Base-by-base conservation (phyloP, 2,888 invertebrate genomes). In the Bimastos eiseni region DNA sequence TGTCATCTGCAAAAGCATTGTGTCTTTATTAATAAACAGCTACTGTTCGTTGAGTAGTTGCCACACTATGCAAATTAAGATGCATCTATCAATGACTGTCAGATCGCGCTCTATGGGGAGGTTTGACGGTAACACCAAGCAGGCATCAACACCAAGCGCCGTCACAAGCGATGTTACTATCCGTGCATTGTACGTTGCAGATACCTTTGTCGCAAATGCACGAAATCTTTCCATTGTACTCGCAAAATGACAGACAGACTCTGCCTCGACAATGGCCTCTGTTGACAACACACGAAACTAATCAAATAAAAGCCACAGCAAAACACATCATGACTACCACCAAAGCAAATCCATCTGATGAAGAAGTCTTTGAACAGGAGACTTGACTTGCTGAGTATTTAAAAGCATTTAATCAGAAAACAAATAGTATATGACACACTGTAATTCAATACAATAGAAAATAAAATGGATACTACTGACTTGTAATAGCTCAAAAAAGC, bases 161-260 rank as follows among this genome's bases (percentile, higher is more conserved):
- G 70, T 70, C 70, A 70, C 30, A 70, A n/a, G 30, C n/a, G n/a
- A 70, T 70, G 70, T 70, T 70, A n/a, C 30, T 70, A 70, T 70
- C 70, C 70, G 70, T 70, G 70, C 70, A 70, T 30, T 30, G 33
- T 70, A 41, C 34, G 70, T 70, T 34, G 70, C 70, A 33, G 21
- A 33, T 86, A 91, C 92, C 97, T 93, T 97, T 97, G 94, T 98
- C 98, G 95, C 99, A 99, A 97, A 98, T 98, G 96, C 99, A 99
- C 94, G 98, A 98, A 95, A 97, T 97, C 94, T 97, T 96, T 17
- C 93, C 93, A 83, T 93, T 92, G 90, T 98, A 98, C 96, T 99
- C 98, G 95, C 99, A 99, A 95, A 97, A 98, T 0, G 98, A 98
- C 93, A 98, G 96, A 95, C 99, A 99, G 94, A 97, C 97, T n/a